Conservation (phyloP, 2,888 invertebrate species). For the Chalcis sispes region DNA sequence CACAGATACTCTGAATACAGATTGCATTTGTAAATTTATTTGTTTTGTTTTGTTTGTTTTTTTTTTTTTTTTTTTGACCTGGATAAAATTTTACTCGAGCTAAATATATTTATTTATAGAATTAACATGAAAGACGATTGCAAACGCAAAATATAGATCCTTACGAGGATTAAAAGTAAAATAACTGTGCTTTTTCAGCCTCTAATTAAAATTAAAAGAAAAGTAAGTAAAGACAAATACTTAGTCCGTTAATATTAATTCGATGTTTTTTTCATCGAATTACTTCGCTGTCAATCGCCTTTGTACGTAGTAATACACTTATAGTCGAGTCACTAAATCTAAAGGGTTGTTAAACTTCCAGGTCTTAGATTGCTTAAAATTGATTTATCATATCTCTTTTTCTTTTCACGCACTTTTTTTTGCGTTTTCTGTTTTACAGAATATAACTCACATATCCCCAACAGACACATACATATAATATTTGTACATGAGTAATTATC, state of each 20-base stretch:
- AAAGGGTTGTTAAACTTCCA: constrained; percentile 55
- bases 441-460: constrained; percentile 56
- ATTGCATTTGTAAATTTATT: constrained; percentile 57
- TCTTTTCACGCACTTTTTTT: constrained; percentile 28
- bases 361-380: constrained; percentile 56
- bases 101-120: constrained; percentile 56
- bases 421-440: constrained; percentile 57
- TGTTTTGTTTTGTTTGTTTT: no score
- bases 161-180: constrained; percentile 49
- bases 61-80: constrained; percentile 51
- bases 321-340: constrained; percentile 54
- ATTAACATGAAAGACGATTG: constrained; percentile 56
- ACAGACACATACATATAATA: constrained; percentile 59
- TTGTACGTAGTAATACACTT: constrained; percentile 56
- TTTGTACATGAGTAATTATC: constrained; percentile 64
- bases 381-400: constrained; percentile 51
- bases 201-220: constrained; percentile 37
- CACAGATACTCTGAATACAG: constrained; percentile 56
- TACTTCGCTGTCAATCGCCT: constrained; percentile 54
- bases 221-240: constrained; percentile 42
- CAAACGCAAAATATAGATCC: constrained; percentile 54
- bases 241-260: constrained; percentile 56
- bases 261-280: constrained; percentile 55
- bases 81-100: constrained; percentile 52
- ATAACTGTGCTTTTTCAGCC: constrained; percentile 36